Evolutionary conservation across 2,888 invertebrate genomes (phyloP), one percentile per base, ranked within the genome.

Genomic region (Leptinotarsa peninsularis): DNA sequence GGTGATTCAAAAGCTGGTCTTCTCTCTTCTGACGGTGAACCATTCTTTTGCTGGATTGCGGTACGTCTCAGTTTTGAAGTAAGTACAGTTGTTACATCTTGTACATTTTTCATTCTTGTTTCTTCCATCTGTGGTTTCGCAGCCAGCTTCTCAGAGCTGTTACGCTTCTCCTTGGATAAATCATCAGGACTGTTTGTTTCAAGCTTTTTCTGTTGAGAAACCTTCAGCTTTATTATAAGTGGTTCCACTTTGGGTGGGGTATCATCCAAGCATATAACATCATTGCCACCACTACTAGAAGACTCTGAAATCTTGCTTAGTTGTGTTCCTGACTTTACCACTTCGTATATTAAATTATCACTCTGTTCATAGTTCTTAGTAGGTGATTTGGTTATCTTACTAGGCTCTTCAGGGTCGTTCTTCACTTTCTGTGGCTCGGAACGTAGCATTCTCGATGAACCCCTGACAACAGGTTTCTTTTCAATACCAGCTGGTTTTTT

Each of bases 311-410:
- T 23, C 18, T 21, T 70, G 54, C 18, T 15, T 7, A 17, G 4
- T 15, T 69, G 50, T n/a, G 17, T 18, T 49, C 21, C 27, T 15
- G 73, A 27, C 60, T 76, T 76, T 0, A 76, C 76, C 4, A 76
- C 76, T 67, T 76, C 76, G 17, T 76, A 76, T 50, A 76, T 74
- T 18, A 76, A 72, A 74, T 76, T 74, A 66, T 76, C 76, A 43
- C 49, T 70, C 63, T 43, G n/a, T 63, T 63, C 33, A 14, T 63
- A 63, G 58, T 70, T 70, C n/a, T 68, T 68, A 14, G 23, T 17
- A 49, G 21, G 18, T 7, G 56, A 21, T 58, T 33, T 63, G 23
- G 10, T 2, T 17, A 63, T 15, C 27, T 63, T 63, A 58, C 56
- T 58, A 13, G 56, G 18, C 1, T 58, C 56, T 23, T 23, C 58